These are phyloP conservation scores for Perca fluviatilis DNA, from an alignment of 2,113 vertebrate species.

Conservation along the genomic window DNA sequence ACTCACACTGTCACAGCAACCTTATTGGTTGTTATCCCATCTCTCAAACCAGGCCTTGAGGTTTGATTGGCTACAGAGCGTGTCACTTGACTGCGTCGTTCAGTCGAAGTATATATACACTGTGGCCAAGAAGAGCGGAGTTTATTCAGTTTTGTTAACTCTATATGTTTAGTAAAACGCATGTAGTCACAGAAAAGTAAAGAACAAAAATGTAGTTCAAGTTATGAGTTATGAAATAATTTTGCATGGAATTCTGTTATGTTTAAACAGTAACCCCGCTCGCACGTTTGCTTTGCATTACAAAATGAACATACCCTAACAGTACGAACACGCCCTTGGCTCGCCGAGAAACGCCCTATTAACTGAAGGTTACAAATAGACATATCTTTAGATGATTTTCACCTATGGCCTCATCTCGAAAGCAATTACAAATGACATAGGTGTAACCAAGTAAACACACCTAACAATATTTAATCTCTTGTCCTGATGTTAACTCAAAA, in stretches of 20 bases:
- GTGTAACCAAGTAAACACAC: too few species aligned
- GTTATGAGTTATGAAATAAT: accelerated
- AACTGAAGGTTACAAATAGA: not conserved
- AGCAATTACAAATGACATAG: not conserved
- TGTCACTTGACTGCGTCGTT: constrained; percentile 1
- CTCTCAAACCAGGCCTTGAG: constrained; percentile 22
- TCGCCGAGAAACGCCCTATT: constrained; percentile 35
- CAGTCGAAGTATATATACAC: accelerated
- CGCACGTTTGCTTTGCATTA: not conserved
- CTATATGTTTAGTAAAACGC: not conserved
- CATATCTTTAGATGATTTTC: not conserved
- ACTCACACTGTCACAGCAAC: constrained; percentile 54
- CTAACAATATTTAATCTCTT: not conserved
- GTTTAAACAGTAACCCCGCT: constrained; percentile 22
- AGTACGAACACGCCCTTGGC: constrained; percentile 2
- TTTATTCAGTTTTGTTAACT: constrained; percentile 12
- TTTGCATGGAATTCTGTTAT: not conserved
- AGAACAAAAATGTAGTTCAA: not conserved
- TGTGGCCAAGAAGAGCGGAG: constrained; percentile 30
- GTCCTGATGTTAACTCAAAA: not conserved
- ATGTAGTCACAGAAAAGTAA: not conserved
- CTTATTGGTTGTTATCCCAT: constrained; percentile 73
- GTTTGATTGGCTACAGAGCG: constrained; percentile 46
- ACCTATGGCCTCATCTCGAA: not conserved
- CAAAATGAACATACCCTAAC: constrained; percentile 32